Conservation (phyloP, 1,140 invertebrate genomes). For the Dendrolimus kikuchii region DNA sequence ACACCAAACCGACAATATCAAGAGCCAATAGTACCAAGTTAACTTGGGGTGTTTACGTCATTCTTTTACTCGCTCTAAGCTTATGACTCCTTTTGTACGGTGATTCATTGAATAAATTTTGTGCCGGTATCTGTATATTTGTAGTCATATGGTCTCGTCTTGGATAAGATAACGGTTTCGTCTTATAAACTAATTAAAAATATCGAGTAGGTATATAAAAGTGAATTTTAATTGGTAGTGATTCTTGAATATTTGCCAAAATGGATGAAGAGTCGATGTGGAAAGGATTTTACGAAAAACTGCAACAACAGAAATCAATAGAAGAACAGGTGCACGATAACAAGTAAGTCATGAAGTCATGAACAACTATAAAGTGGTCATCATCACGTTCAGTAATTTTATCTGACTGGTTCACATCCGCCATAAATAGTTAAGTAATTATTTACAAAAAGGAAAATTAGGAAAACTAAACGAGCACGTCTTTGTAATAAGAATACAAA, state of each 20-base stretch:
- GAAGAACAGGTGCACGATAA: constrained; percentile 75
- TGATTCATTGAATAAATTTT: constrained; percentile 42
- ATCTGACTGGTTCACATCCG: too few species aligned
- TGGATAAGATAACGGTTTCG: neutral
- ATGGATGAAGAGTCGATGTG: constrained; percentile 81
- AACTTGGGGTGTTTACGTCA: constrained; percentile 50
- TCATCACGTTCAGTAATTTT: too few species aligned
- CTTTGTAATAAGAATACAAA: too few species aligned
- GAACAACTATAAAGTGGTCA: constrained; percentile 1
- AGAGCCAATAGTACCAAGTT: constrained; percentile 22
- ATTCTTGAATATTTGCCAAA: constrained; percentile 15
- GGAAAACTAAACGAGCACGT: too few species aligned
- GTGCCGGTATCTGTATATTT: constrained; percentile 27
- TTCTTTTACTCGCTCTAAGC: constrained; percentile 25
- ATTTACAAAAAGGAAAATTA: too few species aligned
- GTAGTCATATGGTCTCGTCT: constrained; percentile 1
- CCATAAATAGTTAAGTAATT: too few species aligned
- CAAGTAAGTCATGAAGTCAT: constrained; percentile 66
- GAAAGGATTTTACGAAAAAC: constrained; percentile 77
- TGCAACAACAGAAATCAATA: constrained; percentile 73
- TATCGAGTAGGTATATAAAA: constrained; percentile 3
- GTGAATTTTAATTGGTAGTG: constrained; percentile 3
- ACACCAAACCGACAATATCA: neutral
- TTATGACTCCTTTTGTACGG: constrained; percentile 46
- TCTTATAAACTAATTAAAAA: constrained; percentile 1